Evolutionary conservation across 2,888 invertebrate species (phyloP).

Genomic region (Mesorhabditis belari): DNA sequence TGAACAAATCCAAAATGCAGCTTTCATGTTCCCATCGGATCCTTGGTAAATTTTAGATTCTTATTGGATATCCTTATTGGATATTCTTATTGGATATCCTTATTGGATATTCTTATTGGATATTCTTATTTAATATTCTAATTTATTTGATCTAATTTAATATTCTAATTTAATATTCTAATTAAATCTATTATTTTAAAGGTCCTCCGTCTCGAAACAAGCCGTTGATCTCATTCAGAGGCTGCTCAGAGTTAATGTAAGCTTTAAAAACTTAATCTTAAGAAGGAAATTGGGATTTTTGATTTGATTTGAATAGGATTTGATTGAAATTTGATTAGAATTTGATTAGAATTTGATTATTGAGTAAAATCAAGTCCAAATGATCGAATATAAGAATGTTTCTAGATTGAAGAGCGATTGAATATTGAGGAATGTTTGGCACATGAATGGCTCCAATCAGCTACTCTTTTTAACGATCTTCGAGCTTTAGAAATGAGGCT

Average conservation of each 20-base stretch:
- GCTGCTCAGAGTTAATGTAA: slow-evolving; percentile 73
- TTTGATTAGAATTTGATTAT: no score
- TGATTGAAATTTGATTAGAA: no score
- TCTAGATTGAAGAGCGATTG: slow-evolving; percentile 49
- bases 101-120: no score
- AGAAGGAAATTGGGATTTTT: slow-evolving; percentile 89
- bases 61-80: no score
- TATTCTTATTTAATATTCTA: no score
- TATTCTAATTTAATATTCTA: no score
- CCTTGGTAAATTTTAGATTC: no score
- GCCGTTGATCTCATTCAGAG: slow-evolving; percentile 95
- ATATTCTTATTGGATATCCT: no score
- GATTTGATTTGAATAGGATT: slow-evolving; percentile 86
- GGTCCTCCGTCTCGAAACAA: slow-evolving; percentile 85
- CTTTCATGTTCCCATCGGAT: slow-evolving; percentile 98
- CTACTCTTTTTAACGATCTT: slow-evolving; percentile 44
- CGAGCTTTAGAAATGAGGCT: slow-evolving; percentile 41
- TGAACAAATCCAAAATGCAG: slow-evolving; percentile 98
- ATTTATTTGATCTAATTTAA: no score
- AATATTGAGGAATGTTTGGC: slow-evolving; percentile 48
- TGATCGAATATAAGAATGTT: background rate
- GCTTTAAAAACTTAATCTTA: slow-evolving; percentile 75
- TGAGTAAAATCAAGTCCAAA: slow-evolving; percentile 50
- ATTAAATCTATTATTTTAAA: no score
- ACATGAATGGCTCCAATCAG: slow-evolving; percentile 48